Base-by-base conservation (phyloP, 2,113 vertebrate species). In the Amblyopsis rosae region DNA sequence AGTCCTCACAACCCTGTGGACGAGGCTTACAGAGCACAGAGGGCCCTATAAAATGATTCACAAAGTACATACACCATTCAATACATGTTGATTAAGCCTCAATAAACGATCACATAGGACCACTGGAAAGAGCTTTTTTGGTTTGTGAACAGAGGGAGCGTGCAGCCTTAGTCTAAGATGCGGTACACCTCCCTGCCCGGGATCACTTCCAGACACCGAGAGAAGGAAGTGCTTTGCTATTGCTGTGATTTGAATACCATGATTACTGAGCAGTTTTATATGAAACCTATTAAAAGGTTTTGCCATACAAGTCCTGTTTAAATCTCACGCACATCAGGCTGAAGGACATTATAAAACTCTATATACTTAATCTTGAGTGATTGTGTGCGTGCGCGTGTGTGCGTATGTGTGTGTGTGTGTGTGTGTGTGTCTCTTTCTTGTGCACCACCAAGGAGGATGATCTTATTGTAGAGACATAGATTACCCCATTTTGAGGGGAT, bases 291-390 rank as follows among this genome's bases (percentile, higher is more conserved):
- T 91, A 90, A 92, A 89, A 86, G 71, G 87, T 91, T 91, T 85
- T 87, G 86, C 89, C 90, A 88, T 86, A 93, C 90, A 92, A 93
- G 92, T 86, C 83, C 86, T 90, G 88, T 91, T 90, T 85, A 89
- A 92, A 87, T 82, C 88, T 82, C 84, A 82, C 72, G 76, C 78
- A 85, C 86, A 89, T 90, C 86, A 75, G 80, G 60, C 81, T 87
- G 81, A 90, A 83, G 90, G 83, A 83, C 69, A 54, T 86, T 75
- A 86, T 85, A 86, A 88, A 87, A 80, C 60, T 77, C 63, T 54
- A 83, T 85, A 87, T 62, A 74, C 69, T 47, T 82, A 81, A 82
- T 82, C 79, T 35, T 66, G 64, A 56, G 54, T 56, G 54, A 45
- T 69, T 77, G 59, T 41, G 59, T 64, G 19, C 2, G 19, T 19